Evolutionary conservation across 2,113 vertebrate genomes (phyloP).

Genomic region (Daphoenositta chrysoptera): DNA sequence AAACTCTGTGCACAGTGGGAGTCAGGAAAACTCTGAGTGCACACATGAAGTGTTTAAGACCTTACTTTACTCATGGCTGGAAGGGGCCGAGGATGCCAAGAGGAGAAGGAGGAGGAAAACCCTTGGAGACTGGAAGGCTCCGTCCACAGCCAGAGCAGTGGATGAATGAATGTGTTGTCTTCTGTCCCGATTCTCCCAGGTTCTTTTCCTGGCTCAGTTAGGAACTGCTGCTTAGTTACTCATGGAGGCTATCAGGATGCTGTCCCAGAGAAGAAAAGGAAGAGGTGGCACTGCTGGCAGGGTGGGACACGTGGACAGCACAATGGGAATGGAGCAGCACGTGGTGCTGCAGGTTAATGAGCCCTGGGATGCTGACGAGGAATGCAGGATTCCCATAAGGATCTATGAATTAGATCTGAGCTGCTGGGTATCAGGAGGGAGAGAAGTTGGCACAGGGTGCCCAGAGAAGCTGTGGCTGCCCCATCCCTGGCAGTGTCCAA

Average conservation of each 20-base stretch:
- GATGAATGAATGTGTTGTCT: not conserved
- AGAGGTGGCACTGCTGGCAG: not conserved
- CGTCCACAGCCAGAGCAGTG: not conserved
- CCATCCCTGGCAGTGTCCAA: not conserved
- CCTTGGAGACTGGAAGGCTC: not conserved
- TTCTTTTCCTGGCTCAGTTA: not conserved
- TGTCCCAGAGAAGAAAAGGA: rapidly evolving
- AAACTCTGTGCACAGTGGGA: not conserved
- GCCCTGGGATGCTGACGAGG: not conserved
- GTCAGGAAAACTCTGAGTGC: too few relatives aligned
- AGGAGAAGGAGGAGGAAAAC: not conserved
- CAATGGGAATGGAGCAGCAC: rapidly evolving
- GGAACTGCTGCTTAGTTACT: not conserved
- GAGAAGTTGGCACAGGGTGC: not conserved
- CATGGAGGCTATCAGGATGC: not conserved
- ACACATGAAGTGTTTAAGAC: rapidly evolving
- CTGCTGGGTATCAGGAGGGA: not conserved
- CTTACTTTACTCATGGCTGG: not conserved
- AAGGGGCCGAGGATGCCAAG: not conserved
- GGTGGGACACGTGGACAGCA: not conserved
- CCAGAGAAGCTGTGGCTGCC: not conserved
- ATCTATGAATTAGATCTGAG: not conserved
- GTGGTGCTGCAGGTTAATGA: rapidly evolving
- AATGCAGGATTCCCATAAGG: not conserved
- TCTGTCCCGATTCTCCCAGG: not conserved